Percentiles rank a stretch among this genome's conserved stretches.
Evolutionary conservation across 2,797 vertebrate genomes (phyloP).

Genomic region (Pteropus rufus): DNA sequence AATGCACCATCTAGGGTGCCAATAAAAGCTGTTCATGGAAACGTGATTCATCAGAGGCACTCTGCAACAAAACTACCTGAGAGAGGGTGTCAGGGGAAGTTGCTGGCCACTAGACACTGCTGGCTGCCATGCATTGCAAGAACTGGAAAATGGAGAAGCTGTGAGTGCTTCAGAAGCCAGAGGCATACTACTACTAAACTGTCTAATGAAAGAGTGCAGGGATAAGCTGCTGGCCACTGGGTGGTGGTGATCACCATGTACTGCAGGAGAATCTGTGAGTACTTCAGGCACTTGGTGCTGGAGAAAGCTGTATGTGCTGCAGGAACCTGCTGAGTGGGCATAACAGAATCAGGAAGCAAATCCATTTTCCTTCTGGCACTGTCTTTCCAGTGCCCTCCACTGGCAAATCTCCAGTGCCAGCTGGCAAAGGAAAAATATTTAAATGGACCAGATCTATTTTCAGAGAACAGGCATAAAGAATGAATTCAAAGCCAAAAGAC

Average conservation of each 20-base stretch:
- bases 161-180: not conserved
- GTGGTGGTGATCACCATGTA: not conserved
- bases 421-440: constrained; percentile 29
- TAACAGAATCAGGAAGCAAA: not conserved
- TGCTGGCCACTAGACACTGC: not conserved
- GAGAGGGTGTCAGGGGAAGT: not conserved
- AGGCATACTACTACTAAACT: not conserved
- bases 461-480: not conserved
- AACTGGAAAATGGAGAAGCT: not conserved
- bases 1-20: not conserved
- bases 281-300: not conserved
- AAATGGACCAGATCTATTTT: not conserved
- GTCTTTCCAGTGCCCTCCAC: constrained; percentile 53
- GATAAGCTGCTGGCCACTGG: not conserved
- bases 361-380: not conserved
- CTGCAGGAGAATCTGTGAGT: not conserved
- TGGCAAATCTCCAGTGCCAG: not conserved
- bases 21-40: not conserved
- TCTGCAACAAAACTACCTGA: not conserved
- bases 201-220: not conserved
- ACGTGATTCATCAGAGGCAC: not conserved
- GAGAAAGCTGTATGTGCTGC: not conserved
- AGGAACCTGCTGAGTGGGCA: not conserved
- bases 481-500: constrained; percentile 12
- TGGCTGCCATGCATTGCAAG: not conserved